A percentile compares a stretch with the other conserved stretches of the same genome.
phyloP scores from a whole-genome alignment of 1,140 invertebrate species.

The Pollicipes pollicipes region DNA sequence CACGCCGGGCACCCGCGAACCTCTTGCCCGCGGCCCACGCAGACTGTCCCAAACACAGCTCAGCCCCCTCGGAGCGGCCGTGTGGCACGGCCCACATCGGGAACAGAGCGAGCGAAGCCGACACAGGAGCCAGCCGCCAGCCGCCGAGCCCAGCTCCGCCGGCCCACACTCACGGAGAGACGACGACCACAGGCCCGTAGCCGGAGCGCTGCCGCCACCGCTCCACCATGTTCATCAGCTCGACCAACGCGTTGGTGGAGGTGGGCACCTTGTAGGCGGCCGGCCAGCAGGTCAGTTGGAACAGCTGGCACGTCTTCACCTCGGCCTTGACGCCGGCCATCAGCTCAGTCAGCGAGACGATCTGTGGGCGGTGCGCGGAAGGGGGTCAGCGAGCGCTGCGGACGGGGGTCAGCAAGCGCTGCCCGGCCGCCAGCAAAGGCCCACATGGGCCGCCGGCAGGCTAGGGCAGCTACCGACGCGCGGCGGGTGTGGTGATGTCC shows the following conservation, averaged over 20 bases:
- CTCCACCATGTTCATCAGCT: conserved; percentile 97
- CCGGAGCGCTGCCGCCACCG: conserved; percentile 84
- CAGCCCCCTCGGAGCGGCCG: no score
- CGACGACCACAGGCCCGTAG: conserved; percentile 85
- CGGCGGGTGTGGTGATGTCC: no score
- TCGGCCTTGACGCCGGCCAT: conserved; percentile 90
- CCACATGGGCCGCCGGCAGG: neutral
- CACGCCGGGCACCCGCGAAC: no score
- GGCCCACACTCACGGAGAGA: conserved; percentile 67
- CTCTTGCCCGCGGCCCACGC: no score
- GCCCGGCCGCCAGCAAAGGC: neutral
- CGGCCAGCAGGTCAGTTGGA: conserved; percentile 90
- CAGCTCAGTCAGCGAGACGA: conserved; percentile 70
- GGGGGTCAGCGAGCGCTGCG: conserved; percentile 7
- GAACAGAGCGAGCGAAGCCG: no score
- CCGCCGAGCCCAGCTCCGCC: no score
- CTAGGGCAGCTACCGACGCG: no score
- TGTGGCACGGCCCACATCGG: no score
- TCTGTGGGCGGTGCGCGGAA: conserved; percentile 12
- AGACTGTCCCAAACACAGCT: no score
- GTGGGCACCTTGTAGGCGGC: conserved; percentile 84
- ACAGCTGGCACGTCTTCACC: conserved; percentile 76
- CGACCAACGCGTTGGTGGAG: conserved; percentile 87
- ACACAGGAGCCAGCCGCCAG: no score
- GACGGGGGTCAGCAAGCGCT: neutral